Base-by-base conservation (phyloP, 2,888 invertebrate species). In the Morpho achilles region DNA sequence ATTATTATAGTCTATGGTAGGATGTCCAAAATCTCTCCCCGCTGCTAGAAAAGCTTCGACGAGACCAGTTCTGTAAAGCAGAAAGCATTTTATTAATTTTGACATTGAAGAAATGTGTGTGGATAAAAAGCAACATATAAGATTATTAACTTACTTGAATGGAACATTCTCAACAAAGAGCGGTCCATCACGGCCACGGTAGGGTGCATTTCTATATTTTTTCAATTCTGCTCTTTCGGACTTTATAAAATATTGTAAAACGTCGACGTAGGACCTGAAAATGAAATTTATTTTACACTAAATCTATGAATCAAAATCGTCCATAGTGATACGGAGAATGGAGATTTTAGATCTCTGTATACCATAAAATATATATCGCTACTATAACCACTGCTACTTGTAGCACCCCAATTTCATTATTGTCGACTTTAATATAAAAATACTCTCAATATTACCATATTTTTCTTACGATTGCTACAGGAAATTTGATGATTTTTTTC, bases 121-220 rank as follows among this genome's bases (percentile, higher is more conserved):
- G 22, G 10, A 23, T 32, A n/a, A 32, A n/a, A 23, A 49, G 54
- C 67, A 51, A 39, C 53, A 70, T 32, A 5, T 32, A 32, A 32
- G 32, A 5, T 32, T 10, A 22, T 23, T 1, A 50, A 75, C 79
- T 81, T 76, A 90, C 90, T 80, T 87, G 66, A 88, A 93, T 0
- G 92, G 89, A 50, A 93, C 92, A 77, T 94, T 92, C 74, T 94
- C 93, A 4, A 94, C 91, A 57, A 84, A 92, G 47, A 95, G 76
- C 32, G 92, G 92, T 0, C 95, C 96, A 8, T 92, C 92, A 9
- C 83, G 89, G 43, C 92, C 92, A 69, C 93, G 94, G 71, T 93
- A 93, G 0, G 84, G 75, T 5, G 85, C 80, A 50, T 91, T 81
- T 66, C 87, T 90, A 44, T 91, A 92, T 68, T 87, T 82, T 76